phyloP scores from a whole-genome alignment of 1,140 invertebrate genomes.

The Tetramorium simillimum region DNA sequence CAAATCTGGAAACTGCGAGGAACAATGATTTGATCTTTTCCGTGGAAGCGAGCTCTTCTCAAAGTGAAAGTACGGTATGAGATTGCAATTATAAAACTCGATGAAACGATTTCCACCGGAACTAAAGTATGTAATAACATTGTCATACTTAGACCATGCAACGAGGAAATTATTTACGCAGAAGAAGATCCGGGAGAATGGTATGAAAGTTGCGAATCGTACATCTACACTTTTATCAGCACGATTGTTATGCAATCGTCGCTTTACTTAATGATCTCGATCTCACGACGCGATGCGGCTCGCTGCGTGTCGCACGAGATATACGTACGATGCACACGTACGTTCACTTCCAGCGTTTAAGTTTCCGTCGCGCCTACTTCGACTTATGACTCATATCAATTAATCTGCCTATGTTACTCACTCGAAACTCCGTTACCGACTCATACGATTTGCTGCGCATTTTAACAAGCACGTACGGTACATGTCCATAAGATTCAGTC shows the following conservation, averaged over 20 bases:
- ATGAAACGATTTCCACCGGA: background rate
- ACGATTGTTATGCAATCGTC: conserved; percentile 4
- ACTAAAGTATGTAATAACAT: background rate
- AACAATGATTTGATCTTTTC: conserved; percentile 33
- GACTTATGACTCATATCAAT: conserved; percentile 74
- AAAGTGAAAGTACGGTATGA: conserved; percentile 5
- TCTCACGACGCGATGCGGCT: background rate
- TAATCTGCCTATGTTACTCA: conserved; percentile 75
- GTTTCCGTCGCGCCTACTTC: conserved; percentile 63
- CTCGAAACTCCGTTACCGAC: conserved; percentile 61
- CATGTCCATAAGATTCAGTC: background rate
- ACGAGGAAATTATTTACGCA: conserved; percentile 7
- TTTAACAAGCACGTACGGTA: conserved; percentile 24
- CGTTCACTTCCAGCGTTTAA: conserved; percentile 42
- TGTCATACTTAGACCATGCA: background rate
- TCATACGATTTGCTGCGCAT: conserved; percentile 49
- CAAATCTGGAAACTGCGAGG: background rate
- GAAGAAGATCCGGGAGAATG: background rate
- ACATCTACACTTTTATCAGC: conserved; percentile 1
- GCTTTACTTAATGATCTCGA: background rate
- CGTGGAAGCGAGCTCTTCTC: background rate
- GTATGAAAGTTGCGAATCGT: background rate
- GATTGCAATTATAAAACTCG: conserved; percentile 9
- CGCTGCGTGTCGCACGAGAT: background rate
- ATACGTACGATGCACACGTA: background rate